Evolutionary conservation across 2,888 invertebrate genomes (phyloP), one percentile per base, ranked within the genome.

Genomic region (Hermodice carunculata): DNA sequence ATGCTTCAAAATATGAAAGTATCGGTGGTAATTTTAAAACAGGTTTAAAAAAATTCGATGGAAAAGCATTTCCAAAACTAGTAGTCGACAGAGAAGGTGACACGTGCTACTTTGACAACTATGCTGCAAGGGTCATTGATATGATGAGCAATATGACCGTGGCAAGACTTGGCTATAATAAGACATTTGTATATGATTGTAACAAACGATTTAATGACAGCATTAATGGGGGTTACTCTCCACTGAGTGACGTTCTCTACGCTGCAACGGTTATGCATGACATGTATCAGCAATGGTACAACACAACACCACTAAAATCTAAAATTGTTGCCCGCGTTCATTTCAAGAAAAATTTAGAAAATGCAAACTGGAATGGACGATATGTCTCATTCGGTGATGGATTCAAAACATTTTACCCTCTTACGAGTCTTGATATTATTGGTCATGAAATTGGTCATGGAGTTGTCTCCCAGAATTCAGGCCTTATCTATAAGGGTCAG

Each of bases 401-500:
- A 0, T 58, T 46, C 28, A 48, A 48, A 11, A n/a, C n/a, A 5
- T 37, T 53, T 6, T 74, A 74, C 49, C 78, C 78, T 6, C 62
- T 77, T 6, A 70, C 69, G 3, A 69, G 62, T 49, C 59, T 74
- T 14, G 77, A 77, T 48, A 64, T 76, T 3, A 62, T 76, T 4
- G 71, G 70, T 24, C 78, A 78, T 53, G 78, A 78, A 48, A 62
- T 78, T 11, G 75, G 59, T 0, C 78, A 78, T 52, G 78, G 77
- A 1, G 51, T 78, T 43, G 76, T 76, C 2, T 69, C 68, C 28
- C 69, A 66, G 14, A 61, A 66, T 43, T 76, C 77, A 11, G 60
- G 69, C 34, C 69, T 77, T 19, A 40, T 67, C n/a, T 78, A 77
- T 59, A 53, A 42, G n/a, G 71, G 61, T 8, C 70, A 78, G 54